These are phyloP conservation scores for Limanda limanda DNA, from an alignment of 2,113 vertebrate species.

Conservation along the genomic window DNA sequence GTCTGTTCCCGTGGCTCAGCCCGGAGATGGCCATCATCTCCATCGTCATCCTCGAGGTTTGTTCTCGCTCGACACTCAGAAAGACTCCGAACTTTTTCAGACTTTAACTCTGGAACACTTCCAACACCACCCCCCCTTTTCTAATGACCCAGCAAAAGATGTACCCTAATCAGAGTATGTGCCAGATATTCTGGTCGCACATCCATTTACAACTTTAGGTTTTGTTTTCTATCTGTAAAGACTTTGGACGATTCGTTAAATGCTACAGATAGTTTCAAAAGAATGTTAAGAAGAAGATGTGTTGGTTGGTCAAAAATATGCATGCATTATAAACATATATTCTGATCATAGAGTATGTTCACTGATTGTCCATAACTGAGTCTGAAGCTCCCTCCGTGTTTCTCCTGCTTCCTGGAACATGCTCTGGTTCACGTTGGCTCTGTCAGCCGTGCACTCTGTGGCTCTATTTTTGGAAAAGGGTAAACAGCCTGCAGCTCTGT, in stretches of 20 bases:
- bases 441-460: slow-evolving; percentile 21
- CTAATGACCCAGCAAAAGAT: slow-evolving; percentile 12
- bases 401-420: not conserved
- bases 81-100: slow-evolving; percentile 5
- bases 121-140: not conserved
- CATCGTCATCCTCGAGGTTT: slow-evolving; percentile 93
- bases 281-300: too few species aligned
- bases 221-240: too few species aligned
- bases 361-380: not conserved
- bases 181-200: not conserved
- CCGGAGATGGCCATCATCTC: slow-evolving; percentile 96
- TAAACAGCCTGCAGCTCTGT: slow-evolving; percentile 65
- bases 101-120: not conserved
- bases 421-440: slow-evolving; percentile 20
- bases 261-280: too few species aligned
- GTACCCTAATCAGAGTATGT: slow-evolving; percentile 4
- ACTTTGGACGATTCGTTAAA: too few species aligned
- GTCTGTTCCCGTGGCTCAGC: slow-evolving; percentile 96
- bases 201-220: too few species aligned
- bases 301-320: too few species aligned
- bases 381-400: not conserved
- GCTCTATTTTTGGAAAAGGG: slow-evolving; percentile 55
- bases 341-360: too few species aligned
- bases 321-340: too few species aligned
- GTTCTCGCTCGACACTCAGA: not conserved